phyloP scores from a whole-genome alignment of 2,888 invertebrate species.

The Marronus borbonicus region DNA sequence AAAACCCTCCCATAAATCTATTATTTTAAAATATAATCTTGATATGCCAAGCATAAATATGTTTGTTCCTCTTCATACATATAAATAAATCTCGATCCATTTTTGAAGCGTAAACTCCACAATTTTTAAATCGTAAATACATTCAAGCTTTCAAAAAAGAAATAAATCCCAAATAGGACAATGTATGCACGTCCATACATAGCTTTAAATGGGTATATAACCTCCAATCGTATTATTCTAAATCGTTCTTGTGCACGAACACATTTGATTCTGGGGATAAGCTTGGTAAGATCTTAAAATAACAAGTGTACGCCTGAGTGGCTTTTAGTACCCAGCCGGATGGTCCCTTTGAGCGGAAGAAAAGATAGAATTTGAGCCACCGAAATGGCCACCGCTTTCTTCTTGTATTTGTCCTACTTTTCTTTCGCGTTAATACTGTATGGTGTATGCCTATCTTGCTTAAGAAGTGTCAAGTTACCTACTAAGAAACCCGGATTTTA shows the following conservation, averaged over 20 bases:
- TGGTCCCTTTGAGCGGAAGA: conserved; percentile 26
- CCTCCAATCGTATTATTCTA: background rate
- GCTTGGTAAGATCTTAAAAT: conserved; percentile 53
- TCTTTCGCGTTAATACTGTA: background rate
- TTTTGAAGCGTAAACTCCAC: too few species aligned
- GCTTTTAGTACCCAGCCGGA: conserved; percentile 27
- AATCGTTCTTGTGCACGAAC: conserved; percentile 31
- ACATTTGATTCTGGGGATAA: conserved; percentile 43
- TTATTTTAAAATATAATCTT: too few species aligned
- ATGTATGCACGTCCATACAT: too few species aligned
- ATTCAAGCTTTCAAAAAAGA: too few species aligned
- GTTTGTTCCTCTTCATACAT: too few species aligned
- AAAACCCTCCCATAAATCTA: too few species aligned
- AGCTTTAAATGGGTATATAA: background rate
- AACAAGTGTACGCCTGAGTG: conserved; percentile 54
- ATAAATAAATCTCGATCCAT: too few species aligned
- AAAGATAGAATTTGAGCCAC: conserved; percentile 38
- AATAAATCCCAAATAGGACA: too few species aligned
- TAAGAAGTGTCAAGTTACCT: conserved; percentile 51
- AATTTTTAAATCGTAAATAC: too few species aligned
- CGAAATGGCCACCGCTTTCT: conserved; percentile 50
- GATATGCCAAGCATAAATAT: too few species aligned
- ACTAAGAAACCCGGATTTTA: background rate
- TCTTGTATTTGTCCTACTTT: background rate
- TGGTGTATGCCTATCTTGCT: conserved; percentile 28